phyloP scores from a whole-genome alignment of 2,797 vertebrate species.

The Poecilia wingei region DNA sequence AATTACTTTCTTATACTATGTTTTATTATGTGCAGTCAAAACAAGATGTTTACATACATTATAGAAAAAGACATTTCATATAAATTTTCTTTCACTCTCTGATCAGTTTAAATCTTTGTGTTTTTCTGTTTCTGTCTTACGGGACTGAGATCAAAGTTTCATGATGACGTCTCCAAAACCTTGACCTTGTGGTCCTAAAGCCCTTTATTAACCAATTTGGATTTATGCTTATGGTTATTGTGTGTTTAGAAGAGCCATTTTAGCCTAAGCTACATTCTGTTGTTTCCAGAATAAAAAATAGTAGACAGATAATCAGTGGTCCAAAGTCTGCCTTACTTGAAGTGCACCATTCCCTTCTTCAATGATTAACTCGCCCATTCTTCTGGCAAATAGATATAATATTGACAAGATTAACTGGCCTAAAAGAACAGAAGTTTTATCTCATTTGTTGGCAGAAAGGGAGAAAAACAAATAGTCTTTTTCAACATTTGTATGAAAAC shows the following conservation, averaged over 20 bases:
- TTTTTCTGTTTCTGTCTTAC: not conserved
- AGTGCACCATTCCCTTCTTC: not conserved
- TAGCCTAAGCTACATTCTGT: not conserved
- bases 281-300: not conserved
- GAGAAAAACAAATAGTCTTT: not conserved
- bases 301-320: not conserved
- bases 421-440: not conserved
- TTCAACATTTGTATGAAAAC: constrained; percentile 6
- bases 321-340: not conserved
- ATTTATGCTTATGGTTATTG: not conserved
- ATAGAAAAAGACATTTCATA: not conserved
- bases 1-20: not conserved
- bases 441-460: not conserved
- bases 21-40: not conserved
- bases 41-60: constrained; percentile 2
- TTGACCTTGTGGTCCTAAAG: not conserved
- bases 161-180: not conserved
- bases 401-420: not conserved
- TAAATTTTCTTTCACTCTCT: not conserved
- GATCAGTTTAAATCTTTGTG: not conserved
- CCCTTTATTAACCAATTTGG: not conserved
- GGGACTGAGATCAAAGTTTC: not conserved
- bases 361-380: not conserved
- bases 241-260: not conserved
- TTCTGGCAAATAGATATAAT: not conserved